These are phyloP conservation scores for Brachypodius melanocephalos DNA, from an alignment of 2,113 vertebrate species.

Conservation along the genomic window DNA sequence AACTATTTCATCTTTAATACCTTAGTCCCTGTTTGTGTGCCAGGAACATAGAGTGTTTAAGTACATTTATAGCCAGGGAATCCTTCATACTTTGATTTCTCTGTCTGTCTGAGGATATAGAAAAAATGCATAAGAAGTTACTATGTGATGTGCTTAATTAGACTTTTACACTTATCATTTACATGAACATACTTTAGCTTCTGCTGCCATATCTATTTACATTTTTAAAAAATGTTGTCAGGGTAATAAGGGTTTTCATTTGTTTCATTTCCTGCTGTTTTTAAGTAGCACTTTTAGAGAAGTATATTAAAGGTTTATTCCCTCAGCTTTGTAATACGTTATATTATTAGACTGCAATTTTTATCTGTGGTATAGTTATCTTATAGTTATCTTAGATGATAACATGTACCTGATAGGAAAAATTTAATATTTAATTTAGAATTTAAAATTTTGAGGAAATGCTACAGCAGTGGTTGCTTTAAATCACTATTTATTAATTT, in stretches of 20 bases:
- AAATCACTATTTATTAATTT: neutral
- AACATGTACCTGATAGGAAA: neutral
- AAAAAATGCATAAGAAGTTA: neutral
- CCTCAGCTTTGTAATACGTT: neutral
- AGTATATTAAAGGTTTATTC: neutral
- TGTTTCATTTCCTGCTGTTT: neutral
- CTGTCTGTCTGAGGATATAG: neutral
- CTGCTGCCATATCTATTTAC: neutral
- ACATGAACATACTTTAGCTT: neutral
- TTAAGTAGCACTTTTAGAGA: neutral
- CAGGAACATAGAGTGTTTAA: neutral
- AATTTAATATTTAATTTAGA: neutral
- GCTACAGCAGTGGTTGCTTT: neutral
- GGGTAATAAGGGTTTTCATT: neutral
- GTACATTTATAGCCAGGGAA: neutral
- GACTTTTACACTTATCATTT: neutral
- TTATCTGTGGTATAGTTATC: neutral
- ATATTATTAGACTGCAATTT: neutral
- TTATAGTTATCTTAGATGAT: neutral
- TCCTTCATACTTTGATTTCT: neutral
- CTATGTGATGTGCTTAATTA: neutral
- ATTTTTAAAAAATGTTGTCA: neutral
- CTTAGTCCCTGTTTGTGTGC: neutral
- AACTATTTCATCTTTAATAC: neutral
- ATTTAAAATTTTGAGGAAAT: neutral